Evolutionary conservation across 2,888 invertebrate genomes (phyloP).

Genomic region (Diachrysia chrysitis): DNA sequence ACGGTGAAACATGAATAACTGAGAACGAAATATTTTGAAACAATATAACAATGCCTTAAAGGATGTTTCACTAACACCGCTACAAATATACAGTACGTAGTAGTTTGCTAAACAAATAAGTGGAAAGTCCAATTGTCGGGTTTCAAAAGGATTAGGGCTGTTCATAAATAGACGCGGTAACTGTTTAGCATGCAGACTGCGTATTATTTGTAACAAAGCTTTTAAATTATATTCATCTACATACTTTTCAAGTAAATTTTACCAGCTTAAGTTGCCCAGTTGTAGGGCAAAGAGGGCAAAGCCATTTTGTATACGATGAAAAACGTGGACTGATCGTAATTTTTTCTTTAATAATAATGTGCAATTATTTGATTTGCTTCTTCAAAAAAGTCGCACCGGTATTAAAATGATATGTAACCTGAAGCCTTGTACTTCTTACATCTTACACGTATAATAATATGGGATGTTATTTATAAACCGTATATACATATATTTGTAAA

Average conservation of each 20-base stretch:
- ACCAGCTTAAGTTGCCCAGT: not conserved
- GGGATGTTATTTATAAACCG: too few relatives aligned
- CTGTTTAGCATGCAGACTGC: conserved; percentile 1
- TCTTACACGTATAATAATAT: too few relatives aligned
- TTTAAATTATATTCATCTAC: conserved; percentile 1
- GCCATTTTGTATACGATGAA: too few relatives aligned
- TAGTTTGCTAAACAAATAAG: conserved; percentile 10
- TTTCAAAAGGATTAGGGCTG: conserved; percentile 3
- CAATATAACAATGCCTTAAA: conserved; percentile 9
- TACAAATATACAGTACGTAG: not conserved
- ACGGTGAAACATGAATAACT: not conserved
- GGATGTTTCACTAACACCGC: not conserved
- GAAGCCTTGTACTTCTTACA: too few relatives aligned
- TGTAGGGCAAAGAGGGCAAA: too few relatives aligned
- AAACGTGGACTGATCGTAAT: too few relatives aligned
- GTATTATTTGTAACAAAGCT: not conserved
- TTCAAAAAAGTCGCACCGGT: too few relatives aligned
- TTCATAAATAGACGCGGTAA: not conserved
- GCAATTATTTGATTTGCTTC: too few relatives aligned
- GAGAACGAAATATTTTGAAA: conserved; percentile 25
- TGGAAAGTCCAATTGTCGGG: conserved; percentile 8
- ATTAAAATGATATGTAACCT: too few relatives aligned
- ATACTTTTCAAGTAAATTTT: not conserved
- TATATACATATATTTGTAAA: too few relatives aligned
- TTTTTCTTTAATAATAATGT: too few relatives aligned